Evolutionary conservation across 2,888 invertebrate genomes (phyloP), one percentile per base, ranked within the genome.

Genomic region (Callyntrura sp.): DNA sequence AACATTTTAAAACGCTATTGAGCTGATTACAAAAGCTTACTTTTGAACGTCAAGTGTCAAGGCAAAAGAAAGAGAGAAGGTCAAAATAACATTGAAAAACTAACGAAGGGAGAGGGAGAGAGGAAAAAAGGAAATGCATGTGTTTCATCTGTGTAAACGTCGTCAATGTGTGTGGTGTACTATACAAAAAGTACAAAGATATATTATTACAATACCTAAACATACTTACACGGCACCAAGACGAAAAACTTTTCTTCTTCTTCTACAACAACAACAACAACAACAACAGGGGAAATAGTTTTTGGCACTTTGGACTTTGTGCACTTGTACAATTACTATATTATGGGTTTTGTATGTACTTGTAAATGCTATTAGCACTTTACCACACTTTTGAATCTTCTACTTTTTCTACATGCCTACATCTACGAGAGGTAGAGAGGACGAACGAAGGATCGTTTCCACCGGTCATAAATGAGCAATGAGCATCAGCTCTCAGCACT

Each of bases 321-420:
- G 25, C 14, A 51, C 51, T 76, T 76, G 76, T 48, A 76, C 76
- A 76, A 76, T 76, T 76, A 73, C 45, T 20, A 35, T 11, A 17
- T 9, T 11, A 23, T 17, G 17, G 28, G 68, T 20, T 73, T 70
- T 73, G 76, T 76, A 51, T 48, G 51, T 25, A 76, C 51, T 76
- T 76, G 76, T 51, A 76, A 48, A 23, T 60, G 60, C 60, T 79
- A 57, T 79, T 57, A 79, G 35, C 28, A 79, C 79, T 57, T 79
- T 60, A 79, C 60, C 60, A 79, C 28, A 25, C 57, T 35, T 11
- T 17, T 28, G 57, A 55, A 28, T 79, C 28, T 17, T 60, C 57
- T 25, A 48, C 20, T 20, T 55, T 23, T 5, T 35, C 2, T 2
- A 35, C 6, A 35, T 23, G 17, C 62, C 62, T 62, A 62, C n/a